Evolutionary conservation across 2,797 vertebrate species (phyloP).

Genomic region (Labeo calbasu): DNA sequence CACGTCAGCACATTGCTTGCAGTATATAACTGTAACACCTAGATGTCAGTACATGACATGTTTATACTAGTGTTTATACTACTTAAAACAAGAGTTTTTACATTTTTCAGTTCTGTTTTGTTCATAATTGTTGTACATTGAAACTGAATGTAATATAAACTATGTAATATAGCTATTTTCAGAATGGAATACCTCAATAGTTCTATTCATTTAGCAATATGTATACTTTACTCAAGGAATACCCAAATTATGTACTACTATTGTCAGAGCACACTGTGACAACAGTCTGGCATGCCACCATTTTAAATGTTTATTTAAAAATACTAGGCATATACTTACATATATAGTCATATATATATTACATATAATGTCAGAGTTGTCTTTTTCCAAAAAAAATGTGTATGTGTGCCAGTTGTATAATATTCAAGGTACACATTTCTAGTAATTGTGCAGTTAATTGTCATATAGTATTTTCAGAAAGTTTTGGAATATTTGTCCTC

Average conservation of each 20-base stretch:
- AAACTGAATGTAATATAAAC: too few relatives aligned
- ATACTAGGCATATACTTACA: not conserved
- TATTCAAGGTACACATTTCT: too few relatives aligned
- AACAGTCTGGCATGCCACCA: not conserved
- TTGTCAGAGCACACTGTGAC: not conserved
- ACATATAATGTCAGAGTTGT: too few relatives aligned
- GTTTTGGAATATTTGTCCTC: too few relatives aligned
- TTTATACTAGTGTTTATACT: too few relatives aligned
- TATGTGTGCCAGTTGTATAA: too few relatives aligned
- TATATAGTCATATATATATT: too few relatives aligned
- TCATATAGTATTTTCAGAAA: too few relatives aligned
- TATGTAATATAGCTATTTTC: not conserved
- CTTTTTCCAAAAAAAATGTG: too few relatives aligned
- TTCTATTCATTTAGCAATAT: not conserved
- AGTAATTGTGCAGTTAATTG: too few relatives aligned
- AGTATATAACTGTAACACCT: not conserved
- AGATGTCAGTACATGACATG: constrained; percentile 29
- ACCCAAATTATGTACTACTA: not conserved
- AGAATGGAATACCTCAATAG: not conserved
- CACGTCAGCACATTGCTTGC: not conserved
- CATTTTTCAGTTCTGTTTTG: not conserved
- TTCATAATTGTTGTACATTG: not conserved
- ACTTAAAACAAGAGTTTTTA: too few relatives aligned
- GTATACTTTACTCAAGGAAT: not conserved
- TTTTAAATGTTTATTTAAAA: not conserved